Percentiles rank a stretch among this genome's conserved stretches.
Evolutionary conservation across 2,113 vertebrate species (phyloP).

Genomic region (Riparia riparia): DNA sequence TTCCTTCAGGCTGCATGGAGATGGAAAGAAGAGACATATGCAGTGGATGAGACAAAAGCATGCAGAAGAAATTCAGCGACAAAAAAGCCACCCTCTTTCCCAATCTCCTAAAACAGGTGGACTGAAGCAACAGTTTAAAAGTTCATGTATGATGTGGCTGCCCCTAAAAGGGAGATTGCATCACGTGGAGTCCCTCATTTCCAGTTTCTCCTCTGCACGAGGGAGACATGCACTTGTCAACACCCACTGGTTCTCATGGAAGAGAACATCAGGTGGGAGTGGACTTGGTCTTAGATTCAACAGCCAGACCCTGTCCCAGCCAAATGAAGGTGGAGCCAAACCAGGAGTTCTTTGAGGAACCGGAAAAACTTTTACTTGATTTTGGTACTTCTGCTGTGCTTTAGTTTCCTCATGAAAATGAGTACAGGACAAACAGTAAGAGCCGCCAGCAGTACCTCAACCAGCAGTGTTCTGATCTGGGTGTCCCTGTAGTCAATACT

Average conservation of each 20-base stretch:
- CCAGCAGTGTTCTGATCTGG: slow-evolving; percentile 48
- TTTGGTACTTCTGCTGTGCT: neutral
- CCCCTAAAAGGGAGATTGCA: neutral
- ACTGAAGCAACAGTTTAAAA: neutral
- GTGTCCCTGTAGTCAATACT: slow-evolving; percentile 55
- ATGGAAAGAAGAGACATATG: neutral
- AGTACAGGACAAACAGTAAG: neutral
- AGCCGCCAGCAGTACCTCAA: slow-evolving; percentile 60
- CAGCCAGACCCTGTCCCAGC: neutral
- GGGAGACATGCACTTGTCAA: neutral
- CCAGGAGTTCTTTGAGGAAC: neutral
- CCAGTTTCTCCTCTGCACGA: neutral
- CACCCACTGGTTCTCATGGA: neutral
- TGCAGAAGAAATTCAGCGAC: neutral
- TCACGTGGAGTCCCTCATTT: neutral
- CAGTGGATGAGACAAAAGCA: neutral
- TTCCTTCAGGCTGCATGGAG: slow-evolving; percentile 63
- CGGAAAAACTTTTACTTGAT: neutral
- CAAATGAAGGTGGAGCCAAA: neutral
- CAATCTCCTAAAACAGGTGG: neutral
- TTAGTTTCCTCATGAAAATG: neutral
- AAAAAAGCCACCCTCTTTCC: neutral
- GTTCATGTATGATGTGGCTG: neutral
- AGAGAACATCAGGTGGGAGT: neutral
- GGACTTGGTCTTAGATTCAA: neutral